These are phyloP conservation scores for Neelides sp. DNA, from an alignment of 1,140 invertebrate species.

Conservation along the genomic window DNA sequence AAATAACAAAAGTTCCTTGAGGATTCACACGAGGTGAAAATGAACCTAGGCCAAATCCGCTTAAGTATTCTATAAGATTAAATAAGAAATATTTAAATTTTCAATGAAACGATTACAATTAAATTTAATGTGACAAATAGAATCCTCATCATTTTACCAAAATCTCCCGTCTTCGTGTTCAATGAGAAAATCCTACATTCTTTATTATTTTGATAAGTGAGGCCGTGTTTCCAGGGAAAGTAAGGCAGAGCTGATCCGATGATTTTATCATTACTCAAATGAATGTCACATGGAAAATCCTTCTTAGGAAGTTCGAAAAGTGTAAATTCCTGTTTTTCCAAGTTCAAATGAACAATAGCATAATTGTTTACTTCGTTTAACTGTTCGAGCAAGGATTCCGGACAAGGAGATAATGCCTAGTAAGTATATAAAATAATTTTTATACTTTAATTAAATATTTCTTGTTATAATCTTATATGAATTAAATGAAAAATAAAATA, in stretches of 20 bases:
- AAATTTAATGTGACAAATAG: too few species aligned
- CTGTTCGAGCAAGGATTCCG: constrained; percentile 82
- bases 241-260: constrained; percentile 64
- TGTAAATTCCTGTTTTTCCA: constrained; percentile 43
- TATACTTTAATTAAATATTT: too few species aligned
- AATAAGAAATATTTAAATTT: too few species aligned
- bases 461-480: too few species aligned
- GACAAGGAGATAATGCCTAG: too few species aligned
- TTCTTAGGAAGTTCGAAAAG: constrained; percentile 46
- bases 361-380: constrained; percentile 55
- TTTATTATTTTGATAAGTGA: constrained; percentile 70
- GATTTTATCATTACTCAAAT: constrained; percentile 55
- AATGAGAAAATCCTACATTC: constrained; percentile 51
- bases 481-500: too few species aligned
- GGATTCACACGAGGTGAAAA: constrained; percentile 48
- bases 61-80: constrained; percentile 24
- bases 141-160: too few species aligned
- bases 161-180: constrained; percentile 40
- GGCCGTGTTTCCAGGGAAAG: constrained; percentile 58
- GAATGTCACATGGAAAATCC: constrained; percentile 55
- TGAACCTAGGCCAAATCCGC: constrained; percentile 41
- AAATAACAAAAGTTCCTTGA: constrained; percentile 47
- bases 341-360: constrained; percentile 56
- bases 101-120: too few species aligned
- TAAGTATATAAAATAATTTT: too few species aligned